These are phyloP conservation scores for Geopemphigus sp. DNA, from an alignment of 1,140 invertebrate species.

Conservation along the genomic window DNA sequence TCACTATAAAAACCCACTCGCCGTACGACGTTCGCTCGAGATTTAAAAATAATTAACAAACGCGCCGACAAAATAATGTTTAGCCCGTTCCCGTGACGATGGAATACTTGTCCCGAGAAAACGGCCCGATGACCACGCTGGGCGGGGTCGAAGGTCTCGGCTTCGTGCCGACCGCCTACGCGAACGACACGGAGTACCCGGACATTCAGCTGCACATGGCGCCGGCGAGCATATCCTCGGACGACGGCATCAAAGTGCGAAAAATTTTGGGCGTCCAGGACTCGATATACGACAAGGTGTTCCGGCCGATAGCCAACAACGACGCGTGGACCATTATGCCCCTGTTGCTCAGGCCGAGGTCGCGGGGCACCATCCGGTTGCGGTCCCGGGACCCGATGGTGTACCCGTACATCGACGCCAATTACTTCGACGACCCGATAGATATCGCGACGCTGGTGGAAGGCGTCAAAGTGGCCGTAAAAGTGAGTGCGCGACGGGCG, in stretches of 20 bases:
- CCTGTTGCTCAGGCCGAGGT: conserved; percentile 74
- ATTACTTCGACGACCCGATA: conserved; percentile 76
- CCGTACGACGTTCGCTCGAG: too few relatives aligned
- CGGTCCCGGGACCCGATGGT: conserved; percentile 76
- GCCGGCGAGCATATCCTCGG: conserved; percentile 78
- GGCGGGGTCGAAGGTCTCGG: conserved; percentile 82
- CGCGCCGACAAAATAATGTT: conserved; percentile 57
- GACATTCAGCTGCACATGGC: conserved; percentile 87
- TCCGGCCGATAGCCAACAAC: conserved; percentile 69
- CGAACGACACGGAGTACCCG: conserved; percentile 71
- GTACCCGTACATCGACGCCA: conserved; percentile 82
- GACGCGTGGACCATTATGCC: conserved; percentile 84
- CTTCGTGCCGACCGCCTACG: conserved; percentile 79
- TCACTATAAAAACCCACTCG: too few relatives aligned
- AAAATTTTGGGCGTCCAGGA: conserved; percentile 82
- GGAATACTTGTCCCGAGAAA: conserved; percentile 72
- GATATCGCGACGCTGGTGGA: conserved; percentile 78
- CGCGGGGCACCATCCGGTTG: conserved; percentile 70
- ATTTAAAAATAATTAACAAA: not conserved
- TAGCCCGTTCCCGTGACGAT: conserved; percentile 73
- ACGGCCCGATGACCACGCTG: conserved; percentile 79
- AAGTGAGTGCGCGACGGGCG: conserved; percentile 50
- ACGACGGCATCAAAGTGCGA: conserved; percentile 64
- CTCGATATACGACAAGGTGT: conserved; percentile 74
- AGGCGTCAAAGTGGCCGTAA: conserved; percentile 62